Evolutionary conservation across 1,140 invertebrate species (phyloP).

Genomic region (Bemisia tabaci): DNA sequence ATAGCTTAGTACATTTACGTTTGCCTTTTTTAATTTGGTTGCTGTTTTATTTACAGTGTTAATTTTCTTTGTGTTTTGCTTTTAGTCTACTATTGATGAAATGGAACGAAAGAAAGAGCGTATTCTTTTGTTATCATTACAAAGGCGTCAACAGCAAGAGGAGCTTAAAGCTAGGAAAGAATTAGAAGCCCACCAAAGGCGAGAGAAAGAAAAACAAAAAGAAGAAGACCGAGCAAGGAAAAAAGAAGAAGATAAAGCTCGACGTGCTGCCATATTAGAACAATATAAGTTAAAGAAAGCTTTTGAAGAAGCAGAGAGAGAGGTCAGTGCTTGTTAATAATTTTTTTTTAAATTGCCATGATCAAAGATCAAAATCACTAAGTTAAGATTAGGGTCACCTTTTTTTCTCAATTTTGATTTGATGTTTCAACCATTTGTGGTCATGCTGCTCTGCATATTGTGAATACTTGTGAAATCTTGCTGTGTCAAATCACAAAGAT

Average conservation of each 20-base stretch:
- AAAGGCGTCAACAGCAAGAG: constrained; percentile 76
- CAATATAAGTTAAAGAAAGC: constrained; percentile 92
- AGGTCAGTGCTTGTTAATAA: constrained; percentile 39
- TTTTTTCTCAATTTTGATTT: neutral
- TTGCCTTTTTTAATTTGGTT: no score
- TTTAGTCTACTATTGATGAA: constrained; percentile 50
- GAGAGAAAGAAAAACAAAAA: constrained; percentile 65
- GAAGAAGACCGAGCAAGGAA: constrained; percentile 71
- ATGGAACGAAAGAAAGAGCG: constrained; percentile 82
- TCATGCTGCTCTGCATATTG: neutral
- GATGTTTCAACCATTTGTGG: neutral
- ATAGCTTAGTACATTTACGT: no score
- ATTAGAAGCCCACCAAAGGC: constrained; percentile 60
- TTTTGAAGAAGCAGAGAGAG: constrained; percentile 78
- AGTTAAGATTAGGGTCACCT: neutral
- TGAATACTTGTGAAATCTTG: neutral
- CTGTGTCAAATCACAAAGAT: neutral
- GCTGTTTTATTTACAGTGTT: no score
- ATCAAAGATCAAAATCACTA: neutral
- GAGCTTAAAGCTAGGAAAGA: constrained; percentile 72
- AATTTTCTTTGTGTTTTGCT: constrained; percentile 1
- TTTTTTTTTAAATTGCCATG: constrained; percentile 5
- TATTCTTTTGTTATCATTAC: constrained; percentile 71
- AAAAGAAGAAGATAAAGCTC: constrained; percentile 78
- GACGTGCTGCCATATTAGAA: constrained; percentile 77